Evolutionary conservation across 2,888 invertebrate genomes (phyloP).

Genomic region (Aphidoletes aphidimyza): DNA sequence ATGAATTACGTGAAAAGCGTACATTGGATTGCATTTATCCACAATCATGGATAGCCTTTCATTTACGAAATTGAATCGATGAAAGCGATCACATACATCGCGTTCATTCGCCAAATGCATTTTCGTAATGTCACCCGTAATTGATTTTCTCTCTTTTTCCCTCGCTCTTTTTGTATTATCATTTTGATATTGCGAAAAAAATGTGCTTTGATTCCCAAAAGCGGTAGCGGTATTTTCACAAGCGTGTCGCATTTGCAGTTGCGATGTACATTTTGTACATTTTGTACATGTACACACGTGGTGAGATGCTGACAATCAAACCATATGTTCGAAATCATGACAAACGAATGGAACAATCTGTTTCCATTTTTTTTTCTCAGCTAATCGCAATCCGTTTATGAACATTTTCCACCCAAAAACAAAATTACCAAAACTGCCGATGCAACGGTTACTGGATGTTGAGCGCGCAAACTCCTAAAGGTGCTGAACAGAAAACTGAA

Average conservation of each 20-base stretch:
- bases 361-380: not conserved
- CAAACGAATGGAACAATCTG: not conserved
- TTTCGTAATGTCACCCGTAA: not conserved
- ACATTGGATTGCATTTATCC: not conserved
- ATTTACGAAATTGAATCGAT: constrained; percentile 10
- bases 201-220: no score
- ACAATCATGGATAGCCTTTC: not conserved
- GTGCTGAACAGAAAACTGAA: not conserved
- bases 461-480: no score
- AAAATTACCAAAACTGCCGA: no score
- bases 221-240: no score
- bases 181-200: no score
- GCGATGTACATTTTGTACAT: no score
- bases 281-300: not conserved
- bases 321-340: no score
- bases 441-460: no score
- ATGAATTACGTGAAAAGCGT: constrained; percentile 43
- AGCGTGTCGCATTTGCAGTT: not conserved
- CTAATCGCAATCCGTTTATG: not conserved
- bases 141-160: not conserved
- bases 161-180: no score
- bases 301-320: no score
- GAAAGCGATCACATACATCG: not conserved
- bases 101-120: not conserved
- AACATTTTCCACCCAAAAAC: not conserved